Evolutionary conservation across 2,888 invertebrate genomes (phyloP).

Genomic region (Monochamus alternatus): DNA sequence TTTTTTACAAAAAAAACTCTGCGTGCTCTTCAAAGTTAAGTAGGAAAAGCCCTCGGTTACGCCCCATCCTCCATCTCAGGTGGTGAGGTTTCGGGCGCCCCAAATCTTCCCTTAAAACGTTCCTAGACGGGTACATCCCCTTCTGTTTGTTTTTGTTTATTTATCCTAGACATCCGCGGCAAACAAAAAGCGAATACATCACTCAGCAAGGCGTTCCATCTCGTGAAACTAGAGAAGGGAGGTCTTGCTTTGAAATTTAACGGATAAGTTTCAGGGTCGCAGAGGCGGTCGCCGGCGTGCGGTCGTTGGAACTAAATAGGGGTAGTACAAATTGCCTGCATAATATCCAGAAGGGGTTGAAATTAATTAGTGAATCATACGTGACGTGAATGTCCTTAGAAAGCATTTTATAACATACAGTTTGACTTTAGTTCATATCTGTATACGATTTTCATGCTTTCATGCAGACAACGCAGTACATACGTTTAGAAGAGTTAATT

Average conservation of each 20-base stretch:
- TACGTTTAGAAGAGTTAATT: too few species aligned
- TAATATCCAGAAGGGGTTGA: too few species aligned
- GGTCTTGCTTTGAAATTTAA: conserved; percentile 7
- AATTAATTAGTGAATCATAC: too few species aligned
- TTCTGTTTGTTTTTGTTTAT: conserved; percentile 24
- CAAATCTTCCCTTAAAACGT: not conserved
- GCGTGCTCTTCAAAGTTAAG: not conserved
- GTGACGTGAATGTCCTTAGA: too few species aligned
- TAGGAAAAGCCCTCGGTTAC: not conserved
- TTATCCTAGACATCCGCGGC: not conserved
- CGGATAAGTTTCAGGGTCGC: not conserved
- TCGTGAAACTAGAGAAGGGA: not conserved
- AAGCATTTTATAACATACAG: too few species aligned
- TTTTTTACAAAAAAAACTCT: not conserved
- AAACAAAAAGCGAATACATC: conserved; percentile 29
- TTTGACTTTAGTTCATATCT: too few species aligned
- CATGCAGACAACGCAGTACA: too few species aligned
- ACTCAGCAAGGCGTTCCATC: conserved; percentile 19
- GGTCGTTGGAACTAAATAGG: not conserved
- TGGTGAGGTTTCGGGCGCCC: not conserved
- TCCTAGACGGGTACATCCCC: conserved; percentile 11
- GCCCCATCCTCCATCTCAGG: not conserved
- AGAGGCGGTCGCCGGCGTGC: not conserved
- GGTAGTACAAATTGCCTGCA: too few species aligned
- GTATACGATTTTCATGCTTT: too few species aligned